Base-by-base conservation (phyloP, 2,797 vertebrate genomes). In the Enoplosus armatus region DNA sequence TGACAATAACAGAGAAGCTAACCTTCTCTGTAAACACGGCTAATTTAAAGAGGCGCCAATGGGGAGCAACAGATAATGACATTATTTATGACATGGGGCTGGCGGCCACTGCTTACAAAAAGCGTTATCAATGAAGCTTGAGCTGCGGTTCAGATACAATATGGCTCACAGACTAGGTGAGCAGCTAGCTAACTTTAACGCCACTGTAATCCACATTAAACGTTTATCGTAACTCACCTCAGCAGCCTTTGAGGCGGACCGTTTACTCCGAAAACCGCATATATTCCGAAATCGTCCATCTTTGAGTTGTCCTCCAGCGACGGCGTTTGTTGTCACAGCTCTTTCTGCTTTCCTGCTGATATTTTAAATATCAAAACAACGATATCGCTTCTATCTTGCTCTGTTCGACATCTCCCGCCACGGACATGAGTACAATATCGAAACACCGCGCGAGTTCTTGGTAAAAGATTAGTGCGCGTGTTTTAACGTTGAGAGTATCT, bases 261-360 rank as follows among this genome's bases (percentile, higher is more conserved):
- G 9, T 94, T 83, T 12, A 92, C 35, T 63, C 94, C 95, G 37
- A 95, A 94, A 70, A 94, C 68, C 0, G 84, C 95, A 75, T 93
- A 96, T 76, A 96, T 75, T 16, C 89, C 92, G 22, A 96, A 95
- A 5, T 93, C 92, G 0, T 92, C 94, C 96, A 96, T 96, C 22
- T 35, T 79, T 24, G 2, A 27, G 20, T 58, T 37, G 50, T 73
- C 65, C 79, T 75, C 60, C 63, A 29, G 5, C 1, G 41, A 70
- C 74, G 0, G 4, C 18, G 4, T n/a, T 3, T 47, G 11, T 2
- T 11, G 12, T 5, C 4, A 10, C 16, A 35, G 2, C 22, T 65
- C 2, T 18, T 6, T 8, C 2, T 29, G 3, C 6, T 47, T 1
- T 27, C 5, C 1, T 2, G 0, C 9, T 12, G 12, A 14, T 9